phyloP scores from a whole-genome alignment of 2,797 vertebrate species.

The Etheostoma nigrum region DNA sequence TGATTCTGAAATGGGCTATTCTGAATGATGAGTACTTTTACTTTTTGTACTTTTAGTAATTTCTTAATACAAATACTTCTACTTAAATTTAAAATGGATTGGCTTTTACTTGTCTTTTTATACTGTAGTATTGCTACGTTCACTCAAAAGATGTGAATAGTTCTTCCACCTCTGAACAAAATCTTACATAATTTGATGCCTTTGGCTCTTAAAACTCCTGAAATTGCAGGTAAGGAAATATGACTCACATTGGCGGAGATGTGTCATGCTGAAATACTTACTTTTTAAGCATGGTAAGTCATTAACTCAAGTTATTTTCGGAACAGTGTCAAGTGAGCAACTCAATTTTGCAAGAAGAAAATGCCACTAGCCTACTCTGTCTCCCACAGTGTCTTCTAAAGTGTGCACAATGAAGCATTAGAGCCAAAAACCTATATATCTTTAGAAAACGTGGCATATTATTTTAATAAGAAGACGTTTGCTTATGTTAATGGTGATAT shows the following conservation, averaged over 20 bases:
- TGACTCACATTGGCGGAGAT: neutral
- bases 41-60: neutral
- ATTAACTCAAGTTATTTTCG: constrained; percentile 29
- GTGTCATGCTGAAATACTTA: constrained; percentile 1
- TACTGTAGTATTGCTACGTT: neutral
- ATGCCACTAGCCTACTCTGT: neutral
- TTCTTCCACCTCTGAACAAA: neutral
- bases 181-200: neutral
- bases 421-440: neutral
- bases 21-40: neutral
- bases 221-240: neutral
- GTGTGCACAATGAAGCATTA: neutral
- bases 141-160: neutral
- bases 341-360: constrained; percentile 5
- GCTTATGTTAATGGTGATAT: neutral
- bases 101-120: neutral
- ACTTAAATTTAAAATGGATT: neutral
- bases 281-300: neutral
- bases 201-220: constrained; percentile 6
- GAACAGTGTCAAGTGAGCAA: constrained; percentile 11
- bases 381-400: neutral
- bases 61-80: neutral
- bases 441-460: neutral
- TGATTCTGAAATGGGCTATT: neutral
- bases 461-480: too few species aligned